Percentiles rank a stretch among this genome's conserved stretches.
phyloP scores from a whole-genome alignment of 2,113 vertebrate species.

The Prinia subflava region DNA sequence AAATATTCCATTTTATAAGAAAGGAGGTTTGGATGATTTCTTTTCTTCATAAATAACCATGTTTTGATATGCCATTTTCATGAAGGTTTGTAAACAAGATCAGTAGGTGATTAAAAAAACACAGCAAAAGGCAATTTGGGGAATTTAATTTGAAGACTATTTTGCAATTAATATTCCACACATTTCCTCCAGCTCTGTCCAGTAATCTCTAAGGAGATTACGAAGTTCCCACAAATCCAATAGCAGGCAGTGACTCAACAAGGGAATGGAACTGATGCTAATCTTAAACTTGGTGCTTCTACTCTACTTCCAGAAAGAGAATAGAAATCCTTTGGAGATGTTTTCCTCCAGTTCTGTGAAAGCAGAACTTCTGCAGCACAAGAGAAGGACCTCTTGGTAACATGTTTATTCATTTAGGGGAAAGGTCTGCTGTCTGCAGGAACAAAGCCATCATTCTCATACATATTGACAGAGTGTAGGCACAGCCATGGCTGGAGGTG shows the following conservation, averaged over 20 bases:
- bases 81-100: slow-evolving; percentile 35
- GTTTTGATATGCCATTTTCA: neutral
- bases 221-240: neutral
- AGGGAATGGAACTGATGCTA: neutral
- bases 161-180: slow-evolving; percentile 32
- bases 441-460: neutral
- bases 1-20: neutral
- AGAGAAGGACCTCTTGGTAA: neutral
- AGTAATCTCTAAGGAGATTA: neutral
- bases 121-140: slow-evolving; percentile 5
- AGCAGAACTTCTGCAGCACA: neutral
- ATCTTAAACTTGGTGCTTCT: neutral
- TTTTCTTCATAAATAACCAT: slow-evolving; percentile 44
- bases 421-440: neutral
- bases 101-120: slow-evolving; percentile 3
- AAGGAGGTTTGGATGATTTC: neutral
- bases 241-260: neutral
- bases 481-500: neutral
- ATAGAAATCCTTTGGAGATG: neutral
- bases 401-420: slow-evolving; percentile 6
- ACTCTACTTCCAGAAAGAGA: neutral
- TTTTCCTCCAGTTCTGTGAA: neutral
- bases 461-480: neutral
- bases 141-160: slow-evolving; percentile 28
- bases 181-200: neutral